Evolutionary conservation across 2,797 vertebrate species (phyloP).

Genomic region (Nannoperca australis): DNA sequence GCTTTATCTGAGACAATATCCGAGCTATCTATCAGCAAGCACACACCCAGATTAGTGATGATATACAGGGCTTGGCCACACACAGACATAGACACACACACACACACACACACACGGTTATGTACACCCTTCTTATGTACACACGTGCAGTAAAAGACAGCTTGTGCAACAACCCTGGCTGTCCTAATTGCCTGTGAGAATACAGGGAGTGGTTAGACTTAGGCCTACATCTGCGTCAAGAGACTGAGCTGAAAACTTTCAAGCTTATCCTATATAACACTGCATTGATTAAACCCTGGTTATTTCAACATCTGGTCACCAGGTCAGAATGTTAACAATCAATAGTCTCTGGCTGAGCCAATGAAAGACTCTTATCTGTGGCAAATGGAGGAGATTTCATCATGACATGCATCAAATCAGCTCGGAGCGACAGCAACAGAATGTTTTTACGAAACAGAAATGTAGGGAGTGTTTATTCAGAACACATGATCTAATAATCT

Average conservation of each 20-base stretch:
- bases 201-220: conserved; percentile 36
- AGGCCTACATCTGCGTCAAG: conserved; percentile 6
- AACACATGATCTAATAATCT: conserved; percentile 15
- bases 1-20: conserved; percentile 15
- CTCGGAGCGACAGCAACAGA: background rate
- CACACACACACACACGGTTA: conserved; percentile 3
- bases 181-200: conserved; percentile 18
- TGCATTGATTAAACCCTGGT: background rate
- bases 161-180: conserved; percentile 43
- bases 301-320: conserved; percentile 9
- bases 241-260: conserved; percentile 8
- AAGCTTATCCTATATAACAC: background rate
- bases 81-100: conserved; percentile 13
- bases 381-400: conserved; percentile 2
- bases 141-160: conserved; percentile 23
- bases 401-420: background rate
- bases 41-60: conserved; percentile 45
- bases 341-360: background rate
- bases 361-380: background rate
- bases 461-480: conserved; percentile 53
- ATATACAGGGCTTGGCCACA: conserved; percentile 24
- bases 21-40: conserved; percentile 30
- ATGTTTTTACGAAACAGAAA: conserved; percentile 14
- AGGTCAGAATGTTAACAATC: background rate
- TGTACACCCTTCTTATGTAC: conserved; percentile 29